These are phyloP conservation scores for Synodontis membranacea DNA, from an alignment of 2,113 vertebrate genomes.

Conservation along the genomic window DNA sequence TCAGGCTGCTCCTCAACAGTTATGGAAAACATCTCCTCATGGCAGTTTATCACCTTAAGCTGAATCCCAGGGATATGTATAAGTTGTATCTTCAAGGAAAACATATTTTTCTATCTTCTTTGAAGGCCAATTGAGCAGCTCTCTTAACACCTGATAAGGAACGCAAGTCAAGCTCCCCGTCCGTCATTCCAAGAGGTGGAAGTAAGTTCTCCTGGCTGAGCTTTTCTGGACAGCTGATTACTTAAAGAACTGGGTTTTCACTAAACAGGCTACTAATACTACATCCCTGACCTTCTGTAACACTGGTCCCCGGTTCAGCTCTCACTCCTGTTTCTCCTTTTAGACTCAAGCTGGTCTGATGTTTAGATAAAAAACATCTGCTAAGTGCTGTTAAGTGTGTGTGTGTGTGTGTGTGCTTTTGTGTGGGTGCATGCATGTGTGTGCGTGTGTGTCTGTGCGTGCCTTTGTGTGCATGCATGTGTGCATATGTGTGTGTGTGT, in stretches of 20 bases:
- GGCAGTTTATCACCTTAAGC: background rate
- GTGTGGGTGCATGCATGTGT: background rate
- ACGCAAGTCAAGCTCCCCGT: background rate
- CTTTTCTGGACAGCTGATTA: background rate
- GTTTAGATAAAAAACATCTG: background rate
- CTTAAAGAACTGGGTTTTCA: background rate
- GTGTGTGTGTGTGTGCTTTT: background rate
- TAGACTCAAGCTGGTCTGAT: background rate
- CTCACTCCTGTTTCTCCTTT: background rate
- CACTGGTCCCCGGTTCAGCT: background rate
- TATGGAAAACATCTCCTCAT: background rate
- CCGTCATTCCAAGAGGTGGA: background rate
- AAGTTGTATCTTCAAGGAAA: background rate
- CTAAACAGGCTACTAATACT: background rate
- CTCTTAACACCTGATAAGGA: background rate
- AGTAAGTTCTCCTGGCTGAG: background rate
- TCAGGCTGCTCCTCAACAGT: background rate
- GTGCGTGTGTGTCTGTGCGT: background rate
- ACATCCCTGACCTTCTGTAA: background rate
- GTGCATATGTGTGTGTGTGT: background rate
- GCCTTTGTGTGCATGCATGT: no score
- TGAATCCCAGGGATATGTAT: background rate
- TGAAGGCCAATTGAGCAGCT: background rate
- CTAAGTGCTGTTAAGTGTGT: background rate
- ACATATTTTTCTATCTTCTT: background rate